Percentiles rank a stretch among this genome's conserved stretches.
phyloP scores from a whole-genome alignment of 2,113 vertebrate genomes.

The Heterotilapia buettikoferi region DNA sequence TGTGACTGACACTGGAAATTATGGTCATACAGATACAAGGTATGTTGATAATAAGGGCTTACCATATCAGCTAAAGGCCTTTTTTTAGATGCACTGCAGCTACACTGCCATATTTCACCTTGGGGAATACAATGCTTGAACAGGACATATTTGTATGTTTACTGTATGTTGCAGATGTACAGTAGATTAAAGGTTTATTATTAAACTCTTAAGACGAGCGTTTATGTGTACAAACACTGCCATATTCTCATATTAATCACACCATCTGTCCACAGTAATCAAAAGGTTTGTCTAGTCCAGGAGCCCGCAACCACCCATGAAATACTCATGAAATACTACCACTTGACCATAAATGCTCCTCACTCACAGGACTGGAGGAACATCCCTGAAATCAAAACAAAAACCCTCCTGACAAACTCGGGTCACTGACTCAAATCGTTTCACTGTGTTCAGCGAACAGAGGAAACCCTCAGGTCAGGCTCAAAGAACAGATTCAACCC shows the following conservation, averaged over 20 bases:
- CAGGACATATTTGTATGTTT: background rate
- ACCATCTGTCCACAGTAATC: background rate
- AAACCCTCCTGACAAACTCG: conserved; percentile 7
- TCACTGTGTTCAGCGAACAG: conserved; percentile 36
- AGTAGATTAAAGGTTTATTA: background rate
- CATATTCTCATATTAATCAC: background rate
- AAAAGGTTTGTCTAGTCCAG: background rate
- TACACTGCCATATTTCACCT: background rate
- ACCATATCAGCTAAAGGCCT: conserved; percentile 1
- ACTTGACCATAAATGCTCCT: background rate
- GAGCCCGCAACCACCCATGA: background rate
- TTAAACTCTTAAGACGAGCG: background rate
- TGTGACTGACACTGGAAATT: conserved; percentile 13
- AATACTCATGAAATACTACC: background rate
- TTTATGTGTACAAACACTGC: background rate
- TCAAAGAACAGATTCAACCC: conserved; percentile 39
- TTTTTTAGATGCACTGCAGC: background rate
- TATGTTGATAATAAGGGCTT: conserved; percentile 20
- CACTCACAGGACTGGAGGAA: background rate
- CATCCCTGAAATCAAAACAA: conserved; percentile 31
- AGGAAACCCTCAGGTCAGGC: conserved; percentile 38
- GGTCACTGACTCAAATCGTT: conserved; percentile 34
- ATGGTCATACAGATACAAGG: background rate
- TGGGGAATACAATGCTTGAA: background rate
- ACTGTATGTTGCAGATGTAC: background rate